Base-by-base conservation (phyloP, 2,888 invertebrate genomes). In the Labia minor region DNA sequence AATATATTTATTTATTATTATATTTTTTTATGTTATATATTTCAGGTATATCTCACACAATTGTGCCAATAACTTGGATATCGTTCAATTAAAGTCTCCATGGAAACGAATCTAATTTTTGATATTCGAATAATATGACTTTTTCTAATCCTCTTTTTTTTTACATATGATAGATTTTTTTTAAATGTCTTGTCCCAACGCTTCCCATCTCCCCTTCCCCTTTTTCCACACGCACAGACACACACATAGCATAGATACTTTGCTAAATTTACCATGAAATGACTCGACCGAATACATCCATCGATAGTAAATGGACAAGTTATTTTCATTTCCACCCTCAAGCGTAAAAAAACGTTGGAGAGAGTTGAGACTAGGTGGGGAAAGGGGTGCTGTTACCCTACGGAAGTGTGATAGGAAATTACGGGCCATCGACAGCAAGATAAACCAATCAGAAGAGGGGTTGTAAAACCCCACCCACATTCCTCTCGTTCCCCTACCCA, bases 251-350 rank as follows among this genome's bases (percentile, higher is more conserved):
- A 3, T 3, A 8, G 49, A 49, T 49, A 49, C 49, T 49, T 49
- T 49, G 49, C 49, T 49, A 49, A 49, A 49, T 49, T 49, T 49
- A 14, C 49, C 49, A 49, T 49, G 49, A 49, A 49, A 49, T 49
- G 49, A 49, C 49, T 49, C 49, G 49, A 49, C 49, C 49, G 14
- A 49, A 33, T n/a, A 4, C 49, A 49, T 16, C 49, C 49, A 49
- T 49, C 49, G 49, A 49, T 49, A 49, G 49, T 49, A 49, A 49
- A 49, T 49, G 49, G 49, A 49, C 49, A 49, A 49, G 49, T 49
- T 49, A 49, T 49, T 49, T 49, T 49, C 49, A 49, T 49, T 49
- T 49, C 49, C 49, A 4, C n/a, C 6, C 49, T n/a, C n/a, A n/a
- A n/a, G n/a, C n/a, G n/a, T n/a, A n/a, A n/a, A n/a, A n/a, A n/a